Evolutionary conservation across 2,113 vertebrate species (phyloP), one percentile per base, ranked within the genome.

Genomic region (Festucalex cinctus): DNA sequence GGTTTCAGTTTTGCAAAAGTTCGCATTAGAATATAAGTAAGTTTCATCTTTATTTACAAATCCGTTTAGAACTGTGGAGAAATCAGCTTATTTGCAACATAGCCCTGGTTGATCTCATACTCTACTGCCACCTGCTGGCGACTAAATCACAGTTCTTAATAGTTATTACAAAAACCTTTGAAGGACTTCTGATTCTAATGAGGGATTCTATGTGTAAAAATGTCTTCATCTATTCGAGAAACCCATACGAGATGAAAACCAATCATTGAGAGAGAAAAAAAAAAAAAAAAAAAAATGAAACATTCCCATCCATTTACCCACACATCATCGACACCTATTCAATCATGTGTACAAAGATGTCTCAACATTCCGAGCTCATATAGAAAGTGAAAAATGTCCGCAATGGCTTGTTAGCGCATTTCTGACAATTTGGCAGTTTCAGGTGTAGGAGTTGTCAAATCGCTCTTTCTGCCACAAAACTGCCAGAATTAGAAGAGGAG

Each of bases 401-500:
- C 56, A 17, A 24, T 57, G 60, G 63, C 62, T 66, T 62, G 70
- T 79, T 76, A 75, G 63, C 46, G 60, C 60, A 17, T 32, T 64
- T 61, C 35, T 60, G 65, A 78, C 49, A 22, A 66, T 81, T 59
- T 71, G 72, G 63, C 62, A 22, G 64, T 65, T 75, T 71, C 74
- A 74, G 64, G 59, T 78, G 74, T 65, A 28, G 24, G 46, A 61
- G 59, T 68, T 78, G 80, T 87, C 75, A 83, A 62, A 83, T 74
- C n/a, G 9, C 6, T 41, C 57, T 72, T 78, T 68, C 71, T 62
- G 57, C 68, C 74, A 60, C 53, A n/a, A 60, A 65, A 65, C 65
- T 64, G 69, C 70, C 67, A 65, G 70, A 75, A 83, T 78, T 80
- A 80, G 80, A 51, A 48, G 80, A 80, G 59, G 66, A 69, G 73